These are phyloP conservation scores for Clamator glandarius DNA, from an alignment of 2,797 vertebrate genomes.

Conservation along the genomic window DNA sequence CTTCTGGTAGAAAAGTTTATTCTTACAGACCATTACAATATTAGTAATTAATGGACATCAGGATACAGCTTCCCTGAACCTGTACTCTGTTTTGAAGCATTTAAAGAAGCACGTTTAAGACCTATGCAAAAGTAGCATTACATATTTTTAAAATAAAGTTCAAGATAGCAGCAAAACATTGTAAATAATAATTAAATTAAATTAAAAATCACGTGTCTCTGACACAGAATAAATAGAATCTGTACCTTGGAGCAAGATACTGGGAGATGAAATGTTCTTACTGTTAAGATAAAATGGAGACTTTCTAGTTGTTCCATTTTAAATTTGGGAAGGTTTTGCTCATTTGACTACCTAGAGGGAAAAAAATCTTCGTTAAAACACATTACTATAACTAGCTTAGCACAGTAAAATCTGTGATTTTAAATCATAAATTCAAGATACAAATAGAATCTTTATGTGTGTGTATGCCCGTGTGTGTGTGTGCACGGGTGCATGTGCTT, in stretches of 20 bases:
- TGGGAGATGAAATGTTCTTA: neutral
- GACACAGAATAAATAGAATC: neutral
- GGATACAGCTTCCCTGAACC: neutral
- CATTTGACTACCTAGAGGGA: neutral
- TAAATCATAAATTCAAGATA: neutral
- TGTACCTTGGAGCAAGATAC: neutral
- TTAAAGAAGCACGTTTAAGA: neutral
- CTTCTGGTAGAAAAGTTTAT: neutral
- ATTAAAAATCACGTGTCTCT: neutral
- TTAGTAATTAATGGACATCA: neutral
- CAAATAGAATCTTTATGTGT: neutral
- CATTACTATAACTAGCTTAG: neutral
- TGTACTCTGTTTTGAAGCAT: neutral
- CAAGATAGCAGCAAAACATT: neutral
- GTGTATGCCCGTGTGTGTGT: fast-evolving
- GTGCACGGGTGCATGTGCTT: fast-evolving
- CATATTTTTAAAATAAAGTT: neutral
- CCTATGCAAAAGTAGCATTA: neutral
- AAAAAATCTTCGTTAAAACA: neutral
- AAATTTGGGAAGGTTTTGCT: neutral
- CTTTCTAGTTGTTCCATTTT: neutral
- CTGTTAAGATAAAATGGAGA: neutral
- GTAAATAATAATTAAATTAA: neutral
- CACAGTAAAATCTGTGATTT: neutral
- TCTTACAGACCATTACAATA: neutral